A percentile compares a stretch with the other conserved stretches of the same genome.
phyloP scores from a whole-genome alignment of 2,113 vertebrate genomes.

The Nibea albiflora region DNA sequence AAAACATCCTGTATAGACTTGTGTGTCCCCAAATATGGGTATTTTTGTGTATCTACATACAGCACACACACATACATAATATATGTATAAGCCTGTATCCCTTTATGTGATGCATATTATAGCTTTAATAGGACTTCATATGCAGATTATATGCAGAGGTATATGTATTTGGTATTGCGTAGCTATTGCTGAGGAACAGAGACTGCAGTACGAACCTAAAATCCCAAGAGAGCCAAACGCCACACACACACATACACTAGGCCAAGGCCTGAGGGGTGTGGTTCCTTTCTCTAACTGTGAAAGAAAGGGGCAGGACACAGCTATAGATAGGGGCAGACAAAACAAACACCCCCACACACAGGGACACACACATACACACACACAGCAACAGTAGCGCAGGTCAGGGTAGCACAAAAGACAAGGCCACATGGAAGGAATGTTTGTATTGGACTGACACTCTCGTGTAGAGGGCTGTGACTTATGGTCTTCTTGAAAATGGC shows the following conservation, averaged over 20 bases:
- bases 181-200: conserved; percentile 22
- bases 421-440: conserved; percentile 55
- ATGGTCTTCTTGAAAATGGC: conserved; percentile 43
- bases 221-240: conserved; percentile 64
- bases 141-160: background rate
- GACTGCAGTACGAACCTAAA: conserved; percentile 49
- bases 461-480: conserved; percentile 48
- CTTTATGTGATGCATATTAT: background rate
- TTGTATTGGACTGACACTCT: conserved; percentile 55
- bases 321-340: conserved; percentile 79
- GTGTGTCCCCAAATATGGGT: background rate
- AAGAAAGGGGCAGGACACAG: conserved; percentile 78
- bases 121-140: background rate
- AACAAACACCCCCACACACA: conserved; percentile 67
- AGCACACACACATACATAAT: background rate
- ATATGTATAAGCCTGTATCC: background rate
- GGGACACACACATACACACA: conserved; percentile 12
- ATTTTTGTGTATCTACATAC: background rate
- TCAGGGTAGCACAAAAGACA: conserved; percentile 52
- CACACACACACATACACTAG: conserved; percentile 54
- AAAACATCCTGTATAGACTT: background rate
- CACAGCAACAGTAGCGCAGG: conserved; percentile 32
- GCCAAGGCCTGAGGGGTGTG: conserved; percentile 75
- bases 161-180: background rate
- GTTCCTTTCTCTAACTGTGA: conserved; percentile 77